Percentiles rank a stretch among this genome's conserved stretches.
Conservation (phyloP, 1,140 invertebrate species). For the Pararge aegeria region DNA sequence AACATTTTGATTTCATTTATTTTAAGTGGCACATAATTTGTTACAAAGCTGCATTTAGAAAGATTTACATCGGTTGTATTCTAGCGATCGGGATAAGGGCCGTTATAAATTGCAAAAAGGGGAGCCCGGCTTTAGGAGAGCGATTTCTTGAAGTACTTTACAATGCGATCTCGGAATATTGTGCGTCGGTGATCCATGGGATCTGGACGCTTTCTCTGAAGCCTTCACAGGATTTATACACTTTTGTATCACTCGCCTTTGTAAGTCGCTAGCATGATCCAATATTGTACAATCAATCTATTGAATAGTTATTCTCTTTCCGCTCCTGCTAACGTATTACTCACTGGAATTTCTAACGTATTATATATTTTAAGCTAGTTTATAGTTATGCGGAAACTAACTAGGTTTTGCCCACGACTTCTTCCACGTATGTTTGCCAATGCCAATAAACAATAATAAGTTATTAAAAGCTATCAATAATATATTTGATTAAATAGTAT, state of each 20-base stretch:
- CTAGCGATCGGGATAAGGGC: conserved; percentile 60
- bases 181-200: conserved; percentile 43
- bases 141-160: conserved; percentile 68
- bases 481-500: too few species aligned
- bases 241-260: conserved; percentile 16
- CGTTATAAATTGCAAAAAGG: conserved; percentile 72
- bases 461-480: too few species aligned
- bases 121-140: conserved; percentile 58
- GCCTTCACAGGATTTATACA: conserved; percentile 50
- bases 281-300: conserved; percentile 11
- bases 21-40: conserved; percentile 24
- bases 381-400: too few species aligned
- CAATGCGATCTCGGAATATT: conserved; percentile 59
- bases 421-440: too few species aligned
- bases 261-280: conserved; percentile 7
- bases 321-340: background rate
- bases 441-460: too few species aligned
- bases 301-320: background rate
- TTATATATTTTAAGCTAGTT: too few species aligned
- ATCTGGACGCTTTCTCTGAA: conserved; percentile 48
- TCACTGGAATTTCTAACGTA: background rate
- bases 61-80: conserved; percentile 52
- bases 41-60: conserved; percentile 33
- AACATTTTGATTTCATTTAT: background rate
- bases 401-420: too few species aligned